Conservation (phyloP, 2,797 vertebrate species). For the Ctenosaura bakeri region DNA sequence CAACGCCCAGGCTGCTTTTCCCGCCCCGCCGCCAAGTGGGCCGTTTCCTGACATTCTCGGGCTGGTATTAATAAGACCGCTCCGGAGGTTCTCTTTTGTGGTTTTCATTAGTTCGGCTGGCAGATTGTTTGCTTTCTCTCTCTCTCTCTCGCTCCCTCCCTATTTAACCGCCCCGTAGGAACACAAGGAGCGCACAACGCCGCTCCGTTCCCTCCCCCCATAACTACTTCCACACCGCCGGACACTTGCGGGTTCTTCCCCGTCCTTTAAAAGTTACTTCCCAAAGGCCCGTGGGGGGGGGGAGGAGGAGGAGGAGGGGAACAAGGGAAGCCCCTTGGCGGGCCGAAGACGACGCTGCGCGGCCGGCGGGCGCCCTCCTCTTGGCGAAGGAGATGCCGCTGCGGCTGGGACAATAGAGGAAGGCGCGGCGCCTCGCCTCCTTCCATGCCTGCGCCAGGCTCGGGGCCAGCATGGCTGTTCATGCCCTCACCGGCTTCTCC, state of each 20-base stretch:
- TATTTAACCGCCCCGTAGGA: not conserved
- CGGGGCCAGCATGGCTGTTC: constrained; percentile 83
- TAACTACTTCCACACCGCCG: constrained; percentile 14
- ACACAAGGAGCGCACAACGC: not conserved
- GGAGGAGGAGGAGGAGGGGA: no score
- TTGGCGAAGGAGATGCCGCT: no score
- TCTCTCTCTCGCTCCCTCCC: not conserved
- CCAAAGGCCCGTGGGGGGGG: no score
- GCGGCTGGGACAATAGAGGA: no score
- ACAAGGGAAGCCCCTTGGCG: not conserved
- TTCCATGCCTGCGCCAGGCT: fast-evolving
- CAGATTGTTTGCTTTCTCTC: constrained; percentile 56
- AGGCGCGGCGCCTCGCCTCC: not conserved
- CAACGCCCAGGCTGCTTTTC: constrained; percentile 28
- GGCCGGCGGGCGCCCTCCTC: not conserved
- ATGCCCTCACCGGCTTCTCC: constrained; percentile 91
- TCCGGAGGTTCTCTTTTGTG: constrained; percentile 56
- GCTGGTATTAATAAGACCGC: constrained; percentile 24
- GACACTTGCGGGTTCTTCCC: constrained; percentile 52
- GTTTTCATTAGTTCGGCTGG: constrained; percentile 47
- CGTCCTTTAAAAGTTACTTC: constrained; percentile 59
- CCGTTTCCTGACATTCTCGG: constrained; percentile 30
- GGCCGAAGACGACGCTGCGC: no score
- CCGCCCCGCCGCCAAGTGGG: not conserved
- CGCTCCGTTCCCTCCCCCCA: not conserved